A percentile compares a stretch with the other conserved stretches of the same genome.
Evolutionary conservation across 2,797 vertebrate genomes (phyloP).

Genomic region (Acanthopagrus latus): DNA sequence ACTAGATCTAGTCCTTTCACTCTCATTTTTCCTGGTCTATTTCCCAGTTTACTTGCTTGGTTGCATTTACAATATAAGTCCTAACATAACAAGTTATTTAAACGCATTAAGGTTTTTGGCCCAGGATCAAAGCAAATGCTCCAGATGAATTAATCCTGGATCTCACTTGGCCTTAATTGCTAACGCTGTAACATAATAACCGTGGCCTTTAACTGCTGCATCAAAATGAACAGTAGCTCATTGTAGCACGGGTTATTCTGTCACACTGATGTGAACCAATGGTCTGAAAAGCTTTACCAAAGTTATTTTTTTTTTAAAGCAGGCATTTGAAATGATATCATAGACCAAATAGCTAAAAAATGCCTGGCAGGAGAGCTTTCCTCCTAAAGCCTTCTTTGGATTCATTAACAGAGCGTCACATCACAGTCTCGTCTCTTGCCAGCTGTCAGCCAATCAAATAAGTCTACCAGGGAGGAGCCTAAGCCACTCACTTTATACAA

Average conservation of each 20-base stretch:
- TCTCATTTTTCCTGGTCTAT: background rate
- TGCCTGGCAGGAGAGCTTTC: background rate
- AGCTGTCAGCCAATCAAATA: background rate
- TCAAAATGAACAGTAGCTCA: slow-evolving; percentile 17
- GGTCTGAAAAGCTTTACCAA: slow-evolving; percentile 3
- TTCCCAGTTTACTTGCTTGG: background rate
- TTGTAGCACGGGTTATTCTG: slow-evolving; percentile 20
- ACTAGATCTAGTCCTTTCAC: background rate
- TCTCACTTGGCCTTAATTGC: slow-evolving; percentile 13
- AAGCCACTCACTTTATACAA: slow-evolving; percentile 19
- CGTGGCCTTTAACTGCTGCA: slow-evolving; percentile 22
- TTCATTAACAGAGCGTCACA: slow-evolving; percentile 1
- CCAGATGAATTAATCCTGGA: slow-evolving; percentile 29
- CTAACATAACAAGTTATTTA: background rate
- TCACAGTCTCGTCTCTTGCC: too few species aligned
- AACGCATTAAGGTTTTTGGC: slow-evolving; percentile 10
- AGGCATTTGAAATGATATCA: background rate
- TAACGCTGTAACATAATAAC: slow-evolving; percentile 30
- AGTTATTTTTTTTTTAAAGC: background rate
- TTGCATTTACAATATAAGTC: background rate
- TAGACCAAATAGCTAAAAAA: background rate
- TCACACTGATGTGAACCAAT: background rate
- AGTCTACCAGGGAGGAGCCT: background rate
- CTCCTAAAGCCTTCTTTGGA: background rate
- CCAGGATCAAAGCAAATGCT: slow-evolving; percentile 19